A percentile compares a stretch with the other conserved stretches of the same genome.
These are phyloP conservation scores for Cydia fagiglandana DNA, from an alignment of 1,140 invertebrate genomes.

Conservation along the genomic window DNA sequence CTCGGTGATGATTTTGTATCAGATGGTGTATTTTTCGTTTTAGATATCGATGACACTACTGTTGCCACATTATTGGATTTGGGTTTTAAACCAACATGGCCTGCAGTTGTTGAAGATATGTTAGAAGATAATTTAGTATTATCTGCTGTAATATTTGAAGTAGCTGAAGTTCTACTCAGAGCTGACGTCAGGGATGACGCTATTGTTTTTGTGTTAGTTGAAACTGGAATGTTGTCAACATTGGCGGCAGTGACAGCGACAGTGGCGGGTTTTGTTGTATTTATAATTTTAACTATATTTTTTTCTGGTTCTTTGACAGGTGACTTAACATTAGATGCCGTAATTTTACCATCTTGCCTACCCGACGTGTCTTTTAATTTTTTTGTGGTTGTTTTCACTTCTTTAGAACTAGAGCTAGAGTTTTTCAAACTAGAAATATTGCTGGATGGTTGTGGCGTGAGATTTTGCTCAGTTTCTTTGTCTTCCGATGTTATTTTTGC, in stretches of 20 bases:
- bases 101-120: not conserved
- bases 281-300: not conserved
- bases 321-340: not conserved
- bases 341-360: not conserved
- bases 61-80: constrained; percentile 17
- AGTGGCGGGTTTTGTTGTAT: no score
- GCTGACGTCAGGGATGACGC: not conserved
- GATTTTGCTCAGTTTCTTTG: not conserved
- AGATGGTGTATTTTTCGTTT: constrained; percentile 4
- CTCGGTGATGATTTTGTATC: not conserved
- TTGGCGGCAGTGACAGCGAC: no score
- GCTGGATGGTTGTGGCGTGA: not conserved
- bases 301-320: not conserved
- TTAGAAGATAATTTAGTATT: not conserved
- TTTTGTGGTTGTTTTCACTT: not conserved
- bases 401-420: not conserved
- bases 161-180: not conserved
- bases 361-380: not conserved
- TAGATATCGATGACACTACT: constrained; percentile 25
- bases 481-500: not conserved
- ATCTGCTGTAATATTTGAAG: not conserved
- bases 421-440: not conserved
- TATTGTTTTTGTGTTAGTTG: not conserved
- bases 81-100: not conserved
- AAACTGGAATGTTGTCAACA: not conserved